These are phyloP conservation scores for Cottoperca gobio DNA, from an alignment of 2,797 vertebrate species.

Conservation along the genomic window DNA sequence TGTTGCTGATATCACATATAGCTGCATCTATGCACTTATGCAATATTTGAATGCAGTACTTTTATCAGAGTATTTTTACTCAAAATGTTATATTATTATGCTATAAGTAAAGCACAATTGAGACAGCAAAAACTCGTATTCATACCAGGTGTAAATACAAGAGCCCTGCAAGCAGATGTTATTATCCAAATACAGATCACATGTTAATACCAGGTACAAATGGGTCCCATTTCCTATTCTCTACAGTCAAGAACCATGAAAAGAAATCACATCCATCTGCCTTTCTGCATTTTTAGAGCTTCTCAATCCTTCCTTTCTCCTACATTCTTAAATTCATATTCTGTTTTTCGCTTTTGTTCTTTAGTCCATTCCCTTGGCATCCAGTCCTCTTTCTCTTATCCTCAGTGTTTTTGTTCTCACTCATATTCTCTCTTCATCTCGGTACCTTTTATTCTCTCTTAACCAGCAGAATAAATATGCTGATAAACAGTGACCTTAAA, in stretches of 20 bases:
- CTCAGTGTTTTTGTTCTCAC: not conserved
- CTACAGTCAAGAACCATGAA: not conserved
- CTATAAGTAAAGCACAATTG: not conserved
- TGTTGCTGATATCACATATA: too few relatives aligned
- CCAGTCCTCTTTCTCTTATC: not conserved
- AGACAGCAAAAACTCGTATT: not conserved
- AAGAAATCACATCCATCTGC: not conserved
- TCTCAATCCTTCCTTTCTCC: not conserved
- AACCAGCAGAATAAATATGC: constrained; percentile 22
- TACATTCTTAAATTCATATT: not conserved
- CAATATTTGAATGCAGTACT: too few relatives aligned
- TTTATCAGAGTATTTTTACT: too few relatives aligned
- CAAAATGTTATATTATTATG: too few relatives aligned
- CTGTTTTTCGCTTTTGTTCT: not conserved
- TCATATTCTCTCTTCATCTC: not conserved
- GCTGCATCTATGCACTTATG: too few relatives aligned
- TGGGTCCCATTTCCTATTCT: not conserved
- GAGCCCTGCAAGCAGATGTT: not conserved
- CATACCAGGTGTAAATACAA: not conserved
- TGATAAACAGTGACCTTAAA: constrained; percentile 11
- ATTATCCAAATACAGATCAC: not conserved
- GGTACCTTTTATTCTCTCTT: not conserved
- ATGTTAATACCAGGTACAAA: not conserved
- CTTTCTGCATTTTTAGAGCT: not conserved
- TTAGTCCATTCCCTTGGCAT: constrained; percentile 3